These are phyloP conservation scores for Sternotherus odoratus DNA, from an alignment of 2,797 vertebrate species.

Conservation along the genomic window DNA sequence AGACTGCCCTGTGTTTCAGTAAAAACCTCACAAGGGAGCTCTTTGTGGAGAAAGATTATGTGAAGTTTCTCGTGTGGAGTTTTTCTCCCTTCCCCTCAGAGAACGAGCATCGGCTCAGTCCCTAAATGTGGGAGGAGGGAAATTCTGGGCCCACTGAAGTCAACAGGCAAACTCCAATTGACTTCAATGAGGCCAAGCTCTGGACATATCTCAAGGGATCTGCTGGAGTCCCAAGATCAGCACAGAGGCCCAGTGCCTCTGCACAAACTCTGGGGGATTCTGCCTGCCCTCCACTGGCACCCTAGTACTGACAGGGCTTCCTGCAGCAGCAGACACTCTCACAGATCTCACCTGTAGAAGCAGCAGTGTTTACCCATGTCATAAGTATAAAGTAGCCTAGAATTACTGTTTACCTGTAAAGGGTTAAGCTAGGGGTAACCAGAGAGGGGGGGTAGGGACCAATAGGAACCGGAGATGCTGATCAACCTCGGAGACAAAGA, in stretches of 20 bases:
- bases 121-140: conserved; percentile 24
- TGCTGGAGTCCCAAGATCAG: not conserved
- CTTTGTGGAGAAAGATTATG: conserved; percentile 46
- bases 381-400: too few species aligned
- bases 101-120: not conserved
- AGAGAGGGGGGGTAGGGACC: too few species aligned
- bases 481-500: too few species aligned
- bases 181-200: not conserved
- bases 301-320: conserved; percentile 26
- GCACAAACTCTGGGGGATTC: not conserved
- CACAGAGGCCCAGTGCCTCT: not conserved
- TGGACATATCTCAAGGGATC: not conserved
- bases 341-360: not conserved
- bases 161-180: conserved; percentile 25
- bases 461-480: too few species aligned
- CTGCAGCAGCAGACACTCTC: conserved; percentile 23
- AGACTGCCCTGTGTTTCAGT: not conserved
- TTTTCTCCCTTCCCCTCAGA: conserved; percentile 28
- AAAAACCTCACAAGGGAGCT: conserved; percentile 65
- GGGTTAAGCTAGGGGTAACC: too few species aligned
- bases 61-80: conserved; percentile 32
- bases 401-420: too few species aligned
- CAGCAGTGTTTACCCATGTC: not conserved
- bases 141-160: conserved; percentile 10
- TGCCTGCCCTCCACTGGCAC: conserved; percentile 18